phyloP scores from a whole-genome alignment of 23 tunicate species.

The Phallusia fumigata region DNA sequence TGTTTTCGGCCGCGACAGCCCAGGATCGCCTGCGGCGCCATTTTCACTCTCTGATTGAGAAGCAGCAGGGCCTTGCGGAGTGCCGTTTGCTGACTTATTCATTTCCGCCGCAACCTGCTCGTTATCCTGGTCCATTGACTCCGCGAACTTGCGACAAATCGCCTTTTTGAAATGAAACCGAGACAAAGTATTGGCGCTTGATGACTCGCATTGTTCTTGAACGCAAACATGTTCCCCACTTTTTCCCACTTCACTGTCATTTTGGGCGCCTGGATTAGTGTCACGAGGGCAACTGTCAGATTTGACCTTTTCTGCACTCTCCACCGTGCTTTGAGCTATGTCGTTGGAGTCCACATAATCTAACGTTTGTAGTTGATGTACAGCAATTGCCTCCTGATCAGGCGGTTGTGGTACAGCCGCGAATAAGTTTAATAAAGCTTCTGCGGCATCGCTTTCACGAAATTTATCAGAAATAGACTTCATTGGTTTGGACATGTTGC shows the following conservation, averaged over 20 bases:
- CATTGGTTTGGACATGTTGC: too few species aligned
- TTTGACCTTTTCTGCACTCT: not conserved
- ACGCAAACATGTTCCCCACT: not conserved
- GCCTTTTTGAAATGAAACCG: conserved; percentile 23
- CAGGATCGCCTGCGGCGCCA: not conserved
- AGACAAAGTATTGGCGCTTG: not conserved
- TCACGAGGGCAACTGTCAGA: not conserved
- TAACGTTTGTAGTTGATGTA: not conserved
- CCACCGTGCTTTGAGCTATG: not conserved
- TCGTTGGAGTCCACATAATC: not conserved
- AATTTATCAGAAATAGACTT: not conserved
- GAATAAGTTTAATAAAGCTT: conserved; percentile 1
- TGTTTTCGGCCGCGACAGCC: not conserved
- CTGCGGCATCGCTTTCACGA: conserved; percentile 15
- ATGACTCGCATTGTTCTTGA: not conserved
- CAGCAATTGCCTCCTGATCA: not conserved
- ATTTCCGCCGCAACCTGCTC: not conserved
- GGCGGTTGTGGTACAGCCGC: not conserved
- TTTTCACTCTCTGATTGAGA: not conserved
- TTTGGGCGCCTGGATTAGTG: not conserved
- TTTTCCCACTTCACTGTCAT: not conserved
- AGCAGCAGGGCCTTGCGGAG: not conserved
- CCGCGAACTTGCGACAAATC: conserved; percentile 30
- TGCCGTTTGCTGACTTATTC: not conserved
- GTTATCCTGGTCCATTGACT: conserved; percentile 8